Evolutionary conservation across 2,888 invertebrate genomes (phyloP).

Genomic region (Heliconius erato): DNA sequence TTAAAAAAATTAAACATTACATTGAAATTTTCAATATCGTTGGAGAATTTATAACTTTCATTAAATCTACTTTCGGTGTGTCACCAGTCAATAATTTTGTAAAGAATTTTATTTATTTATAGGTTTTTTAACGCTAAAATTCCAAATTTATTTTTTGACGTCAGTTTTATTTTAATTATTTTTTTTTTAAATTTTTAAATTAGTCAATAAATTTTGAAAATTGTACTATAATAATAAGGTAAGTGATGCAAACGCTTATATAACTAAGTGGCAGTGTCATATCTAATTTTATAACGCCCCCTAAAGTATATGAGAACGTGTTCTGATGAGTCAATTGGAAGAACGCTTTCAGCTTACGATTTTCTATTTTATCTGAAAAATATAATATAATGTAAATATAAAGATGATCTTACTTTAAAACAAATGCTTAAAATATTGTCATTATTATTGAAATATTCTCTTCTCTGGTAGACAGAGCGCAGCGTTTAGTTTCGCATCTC

Average conservation of each 20-base stretch:
- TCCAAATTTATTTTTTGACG: not conserved
- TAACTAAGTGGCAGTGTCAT: constrained; percentile 78
- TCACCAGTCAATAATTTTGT: too few species aligned
- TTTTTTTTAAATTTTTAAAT: constrained; percentile 20
- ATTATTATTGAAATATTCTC: not conserved
- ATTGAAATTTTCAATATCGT: not conserved
- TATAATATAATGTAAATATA: constrained; percentile 15
- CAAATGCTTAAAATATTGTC: too few species aligned
- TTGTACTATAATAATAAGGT: constrained; percentile 76
- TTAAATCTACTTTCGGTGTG: not conserved
- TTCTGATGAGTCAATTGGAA: constrained; percentile 71
- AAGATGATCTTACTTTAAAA: too few species aligned
- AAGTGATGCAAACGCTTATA: constrained; percentile 74
- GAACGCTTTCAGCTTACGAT: constrained; percentile 74
- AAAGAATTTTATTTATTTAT: too few species aligned
- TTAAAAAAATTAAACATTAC: not conserved
- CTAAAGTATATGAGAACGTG: constrained; percentile 71
- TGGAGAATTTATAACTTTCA: not conserved
- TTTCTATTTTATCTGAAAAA: constrained; percentile 70
- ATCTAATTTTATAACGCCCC: constrained; percentile 71
- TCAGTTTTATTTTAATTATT: not conserved
- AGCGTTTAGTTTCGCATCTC: not conserved
- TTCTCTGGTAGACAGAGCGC: not conserved
- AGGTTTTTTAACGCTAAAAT: not conserved
- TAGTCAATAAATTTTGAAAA: constrained; percentile 78